Evolutionary conservation across 1,140 invertebrate genomes (phyloP).

Genomic region (Zeugodacus cucurbitae): DNA sequence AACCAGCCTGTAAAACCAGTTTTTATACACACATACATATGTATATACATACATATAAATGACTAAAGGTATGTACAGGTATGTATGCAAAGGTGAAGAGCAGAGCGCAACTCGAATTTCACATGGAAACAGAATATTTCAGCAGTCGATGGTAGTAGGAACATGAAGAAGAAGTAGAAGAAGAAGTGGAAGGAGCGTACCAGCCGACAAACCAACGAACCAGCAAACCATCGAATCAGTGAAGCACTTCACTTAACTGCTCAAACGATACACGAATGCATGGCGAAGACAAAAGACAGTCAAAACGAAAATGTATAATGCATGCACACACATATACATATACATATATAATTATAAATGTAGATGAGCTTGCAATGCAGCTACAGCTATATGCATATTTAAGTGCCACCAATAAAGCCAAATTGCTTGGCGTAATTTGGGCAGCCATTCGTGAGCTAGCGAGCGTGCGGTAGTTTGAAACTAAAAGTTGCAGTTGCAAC

Average conservation of each 20-base stretch:
- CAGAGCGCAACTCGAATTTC: slow-evolving; percentile 11
- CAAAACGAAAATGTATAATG: background rate
- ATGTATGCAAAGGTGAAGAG: background rate
- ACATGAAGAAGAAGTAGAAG: background rate
- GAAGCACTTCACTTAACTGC: background rate
- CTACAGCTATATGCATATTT: background rate
- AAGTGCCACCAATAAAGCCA: background rate
- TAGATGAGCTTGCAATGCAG: background rate
- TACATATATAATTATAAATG: background rate
- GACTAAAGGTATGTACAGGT: background rate
- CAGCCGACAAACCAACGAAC: background rate
- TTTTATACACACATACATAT: background rate
- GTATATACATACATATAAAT: background rate
- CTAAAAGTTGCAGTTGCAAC: slow-evolving; percentile 19
- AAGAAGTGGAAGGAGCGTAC: background rate
- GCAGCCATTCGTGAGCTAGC: no score
- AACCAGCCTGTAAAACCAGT: slow-evolving; percentile 27
- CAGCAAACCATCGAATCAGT: slow-evolving; percentile 27
- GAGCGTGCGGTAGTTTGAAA: slow-evolving; percentile 14
- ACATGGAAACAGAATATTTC: slow-evolving; percentile 30
- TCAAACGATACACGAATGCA: slow-evolving; percentile 13
- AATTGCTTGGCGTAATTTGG: slow-evolving; percentile 30
- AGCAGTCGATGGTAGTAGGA: background rate
- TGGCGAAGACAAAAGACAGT: background rate
- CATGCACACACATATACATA: background rate